Evolutionary conservation across 2,888 invertebrate genomes (phyloP), one percentile per base, ranked within the genome.

Genomic region (Caenorhabditis sp.): DNA sequence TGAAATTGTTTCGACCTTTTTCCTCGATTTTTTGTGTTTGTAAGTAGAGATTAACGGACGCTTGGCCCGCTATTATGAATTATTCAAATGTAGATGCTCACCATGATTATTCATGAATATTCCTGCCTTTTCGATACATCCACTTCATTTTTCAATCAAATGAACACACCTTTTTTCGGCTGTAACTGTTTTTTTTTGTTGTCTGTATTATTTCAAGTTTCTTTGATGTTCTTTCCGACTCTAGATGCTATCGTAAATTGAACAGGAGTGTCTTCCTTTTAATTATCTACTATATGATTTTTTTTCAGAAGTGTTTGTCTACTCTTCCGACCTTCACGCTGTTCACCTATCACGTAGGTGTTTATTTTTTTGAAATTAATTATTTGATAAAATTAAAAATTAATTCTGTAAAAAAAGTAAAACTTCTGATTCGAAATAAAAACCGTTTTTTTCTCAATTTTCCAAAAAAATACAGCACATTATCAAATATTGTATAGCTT

Each of bases 71-170:
- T 49, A 49, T 62, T 66, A 72, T 72, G 64, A 72, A 72, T 72
- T 72, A 72, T 72, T 72, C 72, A 72, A 72, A 72, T 67, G 66
- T 66, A 31, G 72, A 64, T 67, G 66, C 66, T 63, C 63, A 63
- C 72, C 54, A 72, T 72, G 72, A 72, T 72, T 72, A 72, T 72
- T 72, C 72, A 72, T 72, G 72, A 72, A 72, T 72, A 72, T 72
- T 72, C 63, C 51, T n/a, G 31, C 24, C 23, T 19, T n/a, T 50
- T 53, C 24, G 21, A 23, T 53, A 58, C 62, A 66, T 65, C 61
- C 31, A 14, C 19, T 43, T n/a, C 26, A 1, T 60, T 43, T 55
- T 27, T 50, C 53, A 2, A 53, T 36, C 24, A 12, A 24, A 10
- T n/a, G 17, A 8, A 57, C 4, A 57, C 26, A 31, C 31, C 10